A percentile compares a stretch with the other conserved stretches of the same genome.
Conservation (phyloP, 64 coral and sea anemone species). For the Anthopleura sola region DNA sequence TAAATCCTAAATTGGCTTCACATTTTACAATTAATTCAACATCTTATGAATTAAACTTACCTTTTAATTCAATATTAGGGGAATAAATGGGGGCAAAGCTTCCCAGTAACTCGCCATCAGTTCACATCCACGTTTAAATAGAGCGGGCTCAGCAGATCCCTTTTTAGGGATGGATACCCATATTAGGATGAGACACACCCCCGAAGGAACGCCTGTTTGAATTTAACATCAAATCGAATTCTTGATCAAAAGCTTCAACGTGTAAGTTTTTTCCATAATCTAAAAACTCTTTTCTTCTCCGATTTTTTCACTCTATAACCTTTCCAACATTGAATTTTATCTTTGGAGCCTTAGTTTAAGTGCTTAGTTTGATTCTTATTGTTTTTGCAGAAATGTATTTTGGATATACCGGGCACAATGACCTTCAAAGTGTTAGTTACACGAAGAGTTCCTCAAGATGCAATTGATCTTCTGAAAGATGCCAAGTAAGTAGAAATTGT, state of each 20-base stretch:
- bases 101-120: not conserved
- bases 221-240: not conserved
- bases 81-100: not conserved
- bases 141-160: not conserved
- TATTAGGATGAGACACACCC: not conserved
- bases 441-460: constrained; percentile 64
- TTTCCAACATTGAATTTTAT: not conserved
- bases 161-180: not conserved
- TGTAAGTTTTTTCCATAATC: constrained; percentile 2
- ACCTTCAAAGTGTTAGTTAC: constrained; percentile 63
- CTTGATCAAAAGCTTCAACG: not conserved
- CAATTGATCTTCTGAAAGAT: constrained; percentile 65
- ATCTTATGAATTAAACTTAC: not conserved
- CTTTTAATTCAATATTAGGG: not conserved
- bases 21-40: not conserved
- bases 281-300: not conserved
- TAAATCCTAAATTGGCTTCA: not conserved
- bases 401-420: not conserved
- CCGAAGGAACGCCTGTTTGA: constrained; percentile 20
- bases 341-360: not conserved
- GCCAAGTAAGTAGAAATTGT: constrained; percentile 26
- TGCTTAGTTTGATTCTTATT: not conserved
- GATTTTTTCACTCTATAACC: not conserved
- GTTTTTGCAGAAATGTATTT: not conserved
- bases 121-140: not conserved